Evolutionary conservation across 2,888 invertebrate species (phyloP), one percentile per base, ranked within the genome.

Genomic region (Cistogaster globosa): DNA sequence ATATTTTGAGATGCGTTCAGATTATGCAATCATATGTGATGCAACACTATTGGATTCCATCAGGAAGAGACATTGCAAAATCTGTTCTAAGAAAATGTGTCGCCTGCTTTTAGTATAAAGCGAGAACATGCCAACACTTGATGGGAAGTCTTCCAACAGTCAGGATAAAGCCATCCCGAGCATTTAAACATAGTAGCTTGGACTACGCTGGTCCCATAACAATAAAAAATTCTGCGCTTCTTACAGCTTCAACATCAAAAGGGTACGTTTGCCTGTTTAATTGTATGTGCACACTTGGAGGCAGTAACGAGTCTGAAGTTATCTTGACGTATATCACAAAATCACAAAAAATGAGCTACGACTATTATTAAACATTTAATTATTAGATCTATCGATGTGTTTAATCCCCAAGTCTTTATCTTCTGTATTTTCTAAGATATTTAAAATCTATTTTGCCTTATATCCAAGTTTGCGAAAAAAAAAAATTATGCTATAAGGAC

Each of bases 111-210:
- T 12, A 45, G 16, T 45, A 14, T 5, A 16, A 12, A 45, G 45
- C 45, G 12, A 45, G 5, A 45, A 16, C 76, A 67, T 84, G 84
- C 80, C 83, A 86, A 16, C 48, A 53, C 6, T 38, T 68, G 12
- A 45, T 53, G 48, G 76, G 78, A 62, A 68, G 48, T 32, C 57
- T 57, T 53, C 32, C 51, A 22, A 69, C 51, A 22, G 60, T 80
- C 65, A 79, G 36, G 38, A 45, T 57, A 86, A 51, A 32, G 71
- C 51, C 79, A 71, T 76, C 63, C 63, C 82, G 18, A 48, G 65
- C 45, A 9, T 45, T 45, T 16, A 45, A 16, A 45, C 14, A 45
- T 4, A 45, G 45, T 14, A 16, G 45, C 5, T 2, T 45, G 12
- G 45, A 45, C 14, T 45, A 45, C 14, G 45, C 45, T 45, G 26